phyloP scores from a whole-genome alignment of 2,888 invertebrate genomes.

The Pogonocherus hispidulus region DNA sequence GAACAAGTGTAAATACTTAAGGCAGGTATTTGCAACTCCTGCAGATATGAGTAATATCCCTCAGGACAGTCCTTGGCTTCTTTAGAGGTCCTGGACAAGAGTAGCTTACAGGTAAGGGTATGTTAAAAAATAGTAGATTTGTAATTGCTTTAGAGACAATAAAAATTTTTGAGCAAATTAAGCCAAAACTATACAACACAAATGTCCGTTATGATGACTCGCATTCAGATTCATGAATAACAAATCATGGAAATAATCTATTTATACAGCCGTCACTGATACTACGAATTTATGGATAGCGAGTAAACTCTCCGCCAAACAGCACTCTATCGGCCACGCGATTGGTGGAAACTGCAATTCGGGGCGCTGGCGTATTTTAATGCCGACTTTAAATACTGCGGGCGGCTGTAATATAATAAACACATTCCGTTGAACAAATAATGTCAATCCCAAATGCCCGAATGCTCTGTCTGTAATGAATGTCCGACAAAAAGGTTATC shows the following conservation, averaged over 20 bases:
- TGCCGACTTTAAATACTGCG: conserved; percentile 39
- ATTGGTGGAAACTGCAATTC: conserved; percentile 43
- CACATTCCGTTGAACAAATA: conserved; percentile 42
- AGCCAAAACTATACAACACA: no score
- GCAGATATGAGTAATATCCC: no score
- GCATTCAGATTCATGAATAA: background rate
- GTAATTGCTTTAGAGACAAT: no score
- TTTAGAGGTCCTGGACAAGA: no score
- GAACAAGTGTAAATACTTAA: no score
- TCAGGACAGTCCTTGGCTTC: no score
- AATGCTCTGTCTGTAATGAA: conserved; percentile 31
- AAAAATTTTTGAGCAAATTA: no score
- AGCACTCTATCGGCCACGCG: background rate
- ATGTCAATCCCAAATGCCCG: conserved; percentile 33
- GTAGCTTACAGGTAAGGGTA: no score
- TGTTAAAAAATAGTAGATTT: no score
- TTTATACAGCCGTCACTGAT: background rate
- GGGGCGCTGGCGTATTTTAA: conserved; percentile 31
- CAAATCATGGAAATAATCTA: background rate
- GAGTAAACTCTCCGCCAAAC: background rate
- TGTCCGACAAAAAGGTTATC: conserved; percentile 35
- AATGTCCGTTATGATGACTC: no score
- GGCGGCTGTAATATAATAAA: conserved; percentile 44
- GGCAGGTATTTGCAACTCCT: no score
- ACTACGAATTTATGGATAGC: conserved; percentile 38